Percentiles rank a stretch among this genome's conserved stretches.
Evolutionary conservation across 2,797 vertebrate genomes (phyloP).

Genomic region (Leptodactylus fallax): DNA sequence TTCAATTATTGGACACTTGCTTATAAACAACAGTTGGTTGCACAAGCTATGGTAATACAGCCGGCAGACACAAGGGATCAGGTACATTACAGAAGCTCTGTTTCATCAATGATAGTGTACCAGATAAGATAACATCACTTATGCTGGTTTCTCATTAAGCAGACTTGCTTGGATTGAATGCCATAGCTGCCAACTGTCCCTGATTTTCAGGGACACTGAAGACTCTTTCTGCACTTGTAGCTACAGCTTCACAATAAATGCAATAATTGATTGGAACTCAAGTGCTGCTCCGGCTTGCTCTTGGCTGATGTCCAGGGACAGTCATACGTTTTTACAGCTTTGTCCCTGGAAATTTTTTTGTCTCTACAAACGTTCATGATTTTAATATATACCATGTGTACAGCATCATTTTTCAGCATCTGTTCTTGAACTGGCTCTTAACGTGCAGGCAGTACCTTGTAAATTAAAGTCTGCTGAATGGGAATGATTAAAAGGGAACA

Average conservation of each 20-base stretch:
- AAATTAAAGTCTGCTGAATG: conserved; percentile 13
- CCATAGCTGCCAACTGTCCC: conserved; percentile 8
- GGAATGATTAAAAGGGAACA: conserved; percentile 23
- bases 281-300: conserved; percentile 18
- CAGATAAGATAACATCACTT: conserved; percentile 3
- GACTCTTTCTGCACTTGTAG: conserved; percentile 30
- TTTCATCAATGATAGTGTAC: conserved; percentile 5
- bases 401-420: conserved; percentile 21
- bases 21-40: neutral
- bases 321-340: conserved; percentile 33
- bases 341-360: conserved; percentile 30
- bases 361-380: conserved; percentile 11
- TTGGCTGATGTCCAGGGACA: conserved; percentile 29
- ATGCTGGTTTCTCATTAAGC: conserved; percentile 23
- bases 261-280: conserved; percentile 39
- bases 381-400: conserved; percentile 31
- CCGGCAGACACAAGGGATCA: conserved; percentile 11
- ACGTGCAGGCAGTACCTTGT: conserved; percentile 25
- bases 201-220: conserved; percentile 33
- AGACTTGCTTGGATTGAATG: neutral
- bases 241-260: conserved; percentile 26
- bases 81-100: neutral
- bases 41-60: neutral
- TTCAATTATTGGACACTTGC: neutral
- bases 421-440: conserved; percentile 7